A percentile compares a stretch with the other conserved stretches of the same genome.
Conservation (phyloP, 2,113 vertebrate genomes). For the Micromys minutus region DNA sequence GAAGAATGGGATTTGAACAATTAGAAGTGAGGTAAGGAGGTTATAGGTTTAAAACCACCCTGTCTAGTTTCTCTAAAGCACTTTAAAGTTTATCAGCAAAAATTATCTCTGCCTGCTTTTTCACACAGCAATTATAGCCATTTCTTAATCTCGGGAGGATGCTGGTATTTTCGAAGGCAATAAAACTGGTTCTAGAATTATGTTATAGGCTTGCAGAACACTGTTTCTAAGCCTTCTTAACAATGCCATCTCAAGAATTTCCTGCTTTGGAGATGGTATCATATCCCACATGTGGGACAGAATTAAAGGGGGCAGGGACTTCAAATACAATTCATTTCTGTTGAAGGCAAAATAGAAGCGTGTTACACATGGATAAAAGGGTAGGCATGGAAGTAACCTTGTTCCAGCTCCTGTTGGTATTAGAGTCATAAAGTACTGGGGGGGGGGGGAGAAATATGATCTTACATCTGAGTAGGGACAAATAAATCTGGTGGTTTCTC, state of each 20-base stretch:
- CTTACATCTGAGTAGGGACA: constrained; percentile 32
- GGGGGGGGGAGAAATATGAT: constrained; percentile 7
- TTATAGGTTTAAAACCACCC: neutral
- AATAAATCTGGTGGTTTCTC: constrained; percentile 65
- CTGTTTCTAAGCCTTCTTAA: constrained; percentile 39
- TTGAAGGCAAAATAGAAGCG: constrained; percentile 42
- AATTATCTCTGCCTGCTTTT: constrained; percentile 35
- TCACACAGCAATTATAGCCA: constrained; percentile 63
- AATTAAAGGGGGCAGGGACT: constrained; percentile 59
- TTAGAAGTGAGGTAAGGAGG: constrained; percentile 26
- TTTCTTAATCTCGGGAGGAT: constrained; percentile 70
- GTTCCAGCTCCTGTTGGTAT: constrained; percentile 40
- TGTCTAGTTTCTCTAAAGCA: constrained; percentile 45
- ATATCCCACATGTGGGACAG: constrained; percentile 23
- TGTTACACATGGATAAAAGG: constrained; percentile 47
- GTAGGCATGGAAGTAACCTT: neutral
- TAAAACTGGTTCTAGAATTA: constrained; percentile 66
- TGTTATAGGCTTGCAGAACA: constrained; percentile 45
- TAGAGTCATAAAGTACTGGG: constrained; percentile 33
- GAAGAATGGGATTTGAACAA: constrained; percentile 1
- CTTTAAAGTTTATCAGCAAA: constrained; percentile 60
- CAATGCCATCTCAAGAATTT: constrained; percentile 49
- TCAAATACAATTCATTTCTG: constrained; percentile 63
- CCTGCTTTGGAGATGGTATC: constrained; percentile 59
- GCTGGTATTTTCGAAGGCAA: constrained; percentile 45